A percentile compares a stretch with the other conserved stretches of the same genome.
Conservation (phyloP, 2,113 vertebrate species). For the Chiloscyllium plagiosum region DNA sequence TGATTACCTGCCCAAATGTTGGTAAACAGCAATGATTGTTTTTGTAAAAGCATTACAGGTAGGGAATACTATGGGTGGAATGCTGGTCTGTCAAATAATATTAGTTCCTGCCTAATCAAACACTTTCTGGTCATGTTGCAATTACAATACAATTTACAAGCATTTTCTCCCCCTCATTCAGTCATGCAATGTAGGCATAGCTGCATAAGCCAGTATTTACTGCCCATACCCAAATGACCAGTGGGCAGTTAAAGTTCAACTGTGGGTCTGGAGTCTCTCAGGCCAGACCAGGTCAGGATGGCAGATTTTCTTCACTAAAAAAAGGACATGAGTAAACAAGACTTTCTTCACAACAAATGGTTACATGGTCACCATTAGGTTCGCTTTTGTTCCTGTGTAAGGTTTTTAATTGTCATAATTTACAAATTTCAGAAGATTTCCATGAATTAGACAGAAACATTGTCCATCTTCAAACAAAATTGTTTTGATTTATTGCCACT, state of each 20-base stretch:
- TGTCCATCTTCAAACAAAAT: constrained; percentile 1
- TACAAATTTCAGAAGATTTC: constrained; percentile 73
- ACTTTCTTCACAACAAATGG: no score
- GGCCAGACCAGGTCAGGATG: no score
- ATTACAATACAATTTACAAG: not conserved
- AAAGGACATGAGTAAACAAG: no score
- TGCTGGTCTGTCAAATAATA: not conserved
- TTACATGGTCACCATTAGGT: no score
- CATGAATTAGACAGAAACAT: constrained; percentile 44
- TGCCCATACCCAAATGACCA: no score
- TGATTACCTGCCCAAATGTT: not conserved
- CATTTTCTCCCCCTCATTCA: no score
- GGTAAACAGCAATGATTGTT: not conserved
- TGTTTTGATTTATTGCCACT: not conserved
- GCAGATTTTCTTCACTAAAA: no score
- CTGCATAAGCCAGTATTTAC: no score
- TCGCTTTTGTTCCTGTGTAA: constrained; percentile 52
- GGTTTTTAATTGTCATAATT: constrained; percentile 84
- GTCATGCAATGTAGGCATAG: no score
- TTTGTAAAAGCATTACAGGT: not conserved
- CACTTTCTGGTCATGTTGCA: not conserved
- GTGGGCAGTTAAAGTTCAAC: no score
- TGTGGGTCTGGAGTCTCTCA: no score
- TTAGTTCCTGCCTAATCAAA: not conserved
- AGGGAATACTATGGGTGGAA: not conserved